Base-by-base conservation (phyloP, 2,888 invertebrate genomes). In the Leucophenga maculata region DNA sequence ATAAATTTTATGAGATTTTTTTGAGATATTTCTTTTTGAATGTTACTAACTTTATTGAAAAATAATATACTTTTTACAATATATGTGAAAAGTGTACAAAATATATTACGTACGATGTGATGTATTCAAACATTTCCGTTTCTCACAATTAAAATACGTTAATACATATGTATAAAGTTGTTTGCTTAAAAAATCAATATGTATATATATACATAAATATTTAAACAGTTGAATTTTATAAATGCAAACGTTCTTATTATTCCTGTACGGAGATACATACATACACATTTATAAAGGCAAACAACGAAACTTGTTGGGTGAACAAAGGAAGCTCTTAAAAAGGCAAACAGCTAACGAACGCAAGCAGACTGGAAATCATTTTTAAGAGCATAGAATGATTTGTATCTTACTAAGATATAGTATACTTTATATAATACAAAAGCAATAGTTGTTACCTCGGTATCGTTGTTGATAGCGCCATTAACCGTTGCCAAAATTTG, bases 381-480 rank as follows among this genome's bases (percentile, higher is more conserved):
- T 26, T 26, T 26, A 26, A 26, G 26, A 26, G 4, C 4, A 4
- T 26, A 2, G 26, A 26, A 26, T 26, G 2, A 26, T 26, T 26
- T 26, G 26, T 26, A 26, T 26, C 4, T 2, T 26, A 26, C 26
- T 26, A 26, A 26, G 26, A 26, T 46, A 46, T n/a, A 46, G 50
- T 50, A 50, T 50, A 50, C 6, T 50, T 13, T 1, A 39, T 50
- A n/a, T 1, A 16, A 18, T 4, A 46, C 46, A 46, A 4, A n/a
- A 46, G 46, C 6, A 46, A 46, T 26, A 4, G 50, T 18, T 72
- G 78, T 77, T 80, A 79, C 86, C 82, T 87, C 88, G 3, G 80
- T 75, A 59, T 84, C 85, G 71, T 79, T 82, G 18, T 72, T 77
- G 14, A 77, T 64, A 67, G 73, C 70, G 31, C 80, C 80, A 50